Base-by-base conservation (phyloP, 2,888 invertebrate species). In the Panorpa germanica region DNA sequence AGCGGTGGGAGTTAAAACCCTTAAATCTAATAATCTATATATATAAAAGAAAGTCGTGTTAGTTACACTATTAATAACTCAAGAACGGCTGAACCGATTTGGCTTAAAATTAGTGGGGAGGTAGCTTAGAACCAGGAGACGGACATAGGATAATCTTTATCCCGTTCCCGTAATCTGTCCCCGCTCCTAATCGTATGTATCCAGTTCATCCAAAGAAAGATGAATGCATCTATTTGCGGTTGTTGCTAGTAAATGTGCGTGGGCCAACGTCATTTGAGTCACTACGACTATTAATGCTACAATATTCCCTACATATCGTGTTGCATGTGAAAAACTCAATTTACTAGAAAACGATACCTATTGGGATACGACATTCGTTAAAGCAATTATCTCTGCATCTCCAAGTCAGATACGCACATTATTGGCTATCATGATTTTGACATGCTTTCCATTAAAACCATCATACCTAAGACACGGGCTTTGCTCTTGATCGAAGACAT, bases 231-330 rank as follows among this genome's bases (percentile, higher is more conserved):
- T 45, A 41, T 40, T 39, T 49, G 32, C 39, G 45, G 6, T 34
- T 49, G 34, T 28, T 48, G 28, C 33, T 48, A 29, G 34, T 40
- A 5, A 39, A 43, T 34, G 43, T 50, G 8, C 42, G 40, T 28
- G 45, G 47, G 4, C 49, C 49, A 35, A 46, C 43, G 25, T 49
- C 46, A 34, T 46, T 46, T 31, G 8, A 40, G 37, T 10, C 36
- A 23, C 34, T 52, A 25, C 35, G 47, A 52, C 48, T 34, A 45
- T 54, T 25, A 38, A 52, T 44, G 48, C 45, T 37, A 18, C 25
- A 37, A n/a, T 45, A 26, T 48, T 38, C 35, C 37, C 20, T 15
- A 45, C 49, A 33, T 53, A 42, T 41, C 37, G 45, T 28, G 45
- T 41, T 31, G 50, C 51, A 13, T 50, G 48, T 39, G 39, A 43